phyloP scores from a whole-genome alignment of 1,140 invertebrate species.

The Neoseiulus cucumeris region DNA sequence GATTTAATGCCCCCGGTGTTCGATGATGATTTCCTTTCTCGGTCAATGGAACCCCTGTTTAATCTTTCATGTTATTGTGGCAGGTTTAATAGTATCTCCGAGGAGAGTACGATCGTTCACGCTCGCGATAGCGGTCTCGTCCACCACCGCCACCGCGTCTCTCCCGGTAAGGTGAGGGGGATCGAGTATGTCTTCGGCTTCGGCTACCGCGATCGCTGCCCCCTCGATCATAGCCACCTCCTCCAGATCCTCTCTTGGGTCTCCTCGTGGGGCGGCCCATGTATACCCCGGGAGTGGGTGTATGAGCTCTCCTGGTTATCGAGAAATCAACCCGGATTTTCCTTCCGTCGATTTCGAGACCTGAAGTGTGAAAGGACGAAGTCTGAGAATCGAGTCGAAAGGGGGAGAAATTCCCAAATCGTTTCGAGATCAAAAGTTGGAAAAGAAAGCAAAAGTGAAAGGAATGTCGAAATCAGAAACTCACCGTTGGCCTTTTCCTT shows the following conservation, averaged over 20 bases:
- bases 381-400: too few relatives aligned
- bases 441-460: too few relatives aligned
- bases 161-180: conserved; percentile 8
- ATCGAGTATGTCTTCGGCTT: not conserved
- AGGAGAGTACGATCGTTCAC: not conserved
- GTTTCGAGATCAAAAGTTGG: too few relatives aligned
- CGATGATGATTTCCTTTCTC: too few relatives aligned
- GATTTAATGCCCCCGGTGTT: too few relatives aligned
- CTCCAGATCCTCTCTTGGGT: conserved; percentile 11
- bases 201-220: conserved; percentile 14
- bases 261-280: conserved; percentile 66
- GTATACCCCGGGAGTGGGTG: conserved; percentile 91
- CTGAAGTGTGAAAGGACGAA: conserved; percentile 27
- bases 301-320: conserved; percentile 88
- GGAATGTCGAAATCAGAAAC: not conserved
- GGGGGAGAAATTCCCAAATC: too few relatives aligned
- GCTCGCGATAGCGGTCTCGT: not conserved
- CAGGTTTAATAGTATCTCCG: not conserved
- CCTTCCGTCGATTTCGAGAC: conserved; percentile 80
- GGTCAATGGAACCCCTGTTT: too few relatives aligned
- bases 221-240: conserved; percentile 18
- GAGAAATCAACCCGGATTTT: conserved; percentile 88
- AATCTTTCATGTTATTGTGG: too few relatives aligned
- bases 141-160: conserved; percentile 18
- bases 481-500: not conserved